Conservation (phyloP, 1,140 invertebrate genomes). For the Papilio glaucus region DNA sequence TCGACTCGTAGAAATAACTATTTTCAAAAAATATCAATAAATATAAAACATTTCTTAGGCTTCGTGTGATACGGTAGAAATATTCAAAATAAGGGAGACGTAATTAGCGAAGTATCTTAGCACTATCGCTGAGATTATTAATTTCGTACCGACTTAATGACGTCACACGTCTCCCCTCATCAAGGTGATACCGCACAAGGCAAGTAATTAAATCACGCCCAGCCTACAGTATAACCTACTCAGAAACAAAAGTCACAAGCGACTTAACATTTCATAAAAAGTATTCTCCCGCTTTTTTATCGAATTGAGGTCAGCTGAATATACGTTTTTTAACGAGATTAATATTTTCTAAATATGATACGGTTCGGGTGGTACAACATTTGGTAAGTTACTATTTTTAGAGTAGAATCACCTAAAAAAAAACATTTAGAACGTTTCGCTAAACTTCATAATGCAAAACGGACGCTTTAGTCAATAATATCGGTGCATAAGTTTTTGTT, state of each 20-base stretch:
- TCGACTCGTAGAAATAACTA: neutral
- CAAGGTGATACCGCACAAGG: constrained; percentile 18
- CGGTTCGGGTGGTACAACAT: no score
- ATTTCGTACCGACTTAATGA: constrained; percentile 4
- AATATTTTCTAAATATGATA: neutral
- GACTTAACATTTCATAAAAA: constrained; percentile 6
- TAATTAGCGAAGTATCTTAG: neutral
- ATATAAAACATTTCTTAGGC: no score
- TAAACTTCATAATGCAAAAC: no score
- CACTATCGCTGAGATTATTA: neutral
- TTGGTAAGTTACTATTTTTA: no score
- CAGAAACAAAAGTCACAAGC: constrained; percentile 1
- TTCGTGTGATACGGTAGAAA: neutral
- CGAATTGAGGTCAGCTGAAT: neutral
- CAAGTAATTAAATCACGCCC: constrained; percentile 13
- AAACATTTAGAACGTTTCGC: no score
- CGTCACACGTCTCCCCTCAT: constrained; percentile 7
- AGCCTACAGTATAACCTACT: neutral
- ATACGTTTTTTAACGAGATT: neutral
- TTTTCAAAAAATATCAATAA: no score
- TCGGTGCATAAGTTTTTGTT: no score
- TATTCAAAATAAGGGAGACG: neutral
- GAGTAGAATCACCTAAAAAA: no score
- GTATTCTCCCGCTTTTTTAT: neutral
- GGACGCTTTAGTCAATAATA: no score